A percentile compares a stretch with the other conserved stretches of the same genome.
Evolutionary conservation across 1,140 invertebrate species (phyloP).

Genomic region (Thaumetopoea pityocampa): DNA sequence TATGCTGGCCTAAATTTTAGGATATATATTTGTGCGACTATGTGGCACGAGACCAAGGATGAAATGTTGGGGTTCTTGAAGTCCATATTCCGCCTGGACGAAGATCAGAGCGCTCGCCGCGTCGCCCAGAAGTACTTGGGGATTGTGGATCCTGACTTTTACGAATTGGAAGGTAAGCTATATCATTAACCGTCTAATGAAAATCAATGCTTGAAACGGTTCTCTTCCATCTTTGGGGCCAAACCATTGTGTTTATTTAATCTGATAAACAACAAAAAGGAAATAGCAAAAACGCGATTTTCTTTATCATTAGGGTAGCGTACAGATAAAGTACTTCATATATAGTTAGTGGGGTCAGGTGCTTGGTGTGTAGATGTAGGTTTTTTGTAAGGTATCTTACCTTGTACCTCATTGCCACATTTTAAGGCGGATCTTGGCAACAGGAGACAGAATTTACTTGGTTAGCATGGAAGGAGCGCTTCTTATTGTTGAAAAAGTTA

Average conservation of each 20-base stretch:
- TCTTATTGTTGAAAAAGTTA: neutral
- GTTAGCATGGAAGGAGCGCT: no score
- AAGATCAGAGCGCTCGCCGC: constrained; percentile 93
- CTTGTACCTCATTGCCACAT: no score
- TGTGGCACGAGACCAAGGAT: constrained; percentile 98
- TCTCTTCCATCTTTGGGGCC: neutral
- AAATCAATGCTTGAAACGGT: neutral
- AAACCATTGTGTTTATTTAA: neutral
- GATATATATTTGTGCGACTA: constrained; percentile 97
- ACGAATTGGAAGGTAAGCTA: constrained; percentile 95
- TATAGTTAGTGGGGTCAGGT: no score
- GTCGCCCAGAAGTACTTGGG: constrained; percentile 95
- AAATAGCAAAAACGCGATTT: no score
- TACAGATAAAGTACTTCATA: no score
- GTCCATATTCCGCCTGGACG: constrained; percentile 91
- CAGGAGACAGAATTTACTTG: no score
- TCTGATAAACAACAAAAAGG: no score
- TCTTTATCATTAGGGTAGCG: no score
- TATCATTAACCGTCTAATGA: neutral
- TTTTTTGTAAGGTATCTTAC: no score
- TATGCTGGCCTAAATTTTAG: no score
- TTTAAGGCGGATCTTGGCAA: no score
- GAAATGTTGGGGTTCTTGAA: constrained; percentile 97
- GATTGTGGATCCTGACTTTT: constrained; percentile 96
- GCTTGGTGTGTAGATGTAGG: no score